Conservation (phyloP, 2,888 invertebrate species). For the Cataglyphis albicans region DNA sequence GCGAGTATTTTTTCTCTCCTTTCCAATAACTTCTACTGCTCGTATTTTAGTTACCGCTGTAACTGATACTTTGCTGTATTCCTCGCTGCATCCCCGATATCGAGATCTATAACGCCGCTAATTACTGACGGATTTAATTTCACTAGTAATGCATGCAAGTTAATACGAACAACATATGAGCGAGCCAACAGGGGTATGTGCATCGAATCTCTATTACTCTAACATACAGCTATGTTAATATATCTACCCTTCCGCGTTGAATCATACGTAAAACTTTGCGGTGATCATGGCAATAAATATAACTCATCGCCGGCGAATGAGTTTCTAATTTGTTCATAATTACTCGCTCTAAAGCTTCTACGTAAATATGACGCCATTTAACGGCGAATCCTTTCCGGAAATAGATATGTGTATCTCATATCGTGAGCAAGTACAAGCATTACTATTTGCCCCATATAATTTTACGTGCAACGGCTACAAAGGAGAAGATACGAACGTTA, state of each 20-base stretch:
- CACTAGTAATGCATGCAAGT: slow-evolving; percentile 34
- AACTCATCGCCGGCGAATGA: slow-evolving; percentile 48
- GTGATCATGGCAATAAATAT: slow-evolving; percentile 42
- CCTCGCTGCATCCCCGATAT: slow-evolving; percentile 21
- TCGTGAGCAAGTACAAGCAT: background rate
- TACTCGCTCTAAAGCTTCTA: slow-evolving; percentile 66
- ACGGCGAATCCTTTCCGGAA: slow-evolving; percentile 63
- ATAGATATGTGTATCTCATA: background rate
- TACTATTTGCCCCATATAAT: slow-evolving; percentile 7
- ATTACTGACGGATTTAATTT: slow-evolving; percentile 48
- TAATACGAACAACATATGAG: slow-evolving; percentile 11
- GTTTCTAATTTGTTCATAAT: slow-evolving; percentile 84
- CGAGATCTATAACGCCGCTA: slow-evolving; percentile 20
- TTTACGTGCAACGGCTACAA: background rate
- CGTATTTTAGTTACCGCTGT: background rate
- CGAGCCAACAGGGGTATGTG: background rate
- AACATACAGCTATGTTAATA: background rate
- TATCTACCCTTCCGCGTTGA: background rate
- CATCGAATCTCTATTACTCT: slow-evolving; percentile 22
- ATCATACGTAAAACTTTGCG: slow-evolving; percentile 25
- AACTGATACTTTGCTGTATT: slow-evolving; percentile 16
- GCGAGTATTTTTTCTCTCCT: background rate
- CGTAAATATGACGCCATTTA: slow-evolving; percentile 81
- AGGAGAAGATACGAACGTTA: slow-evolving; percentile 32
- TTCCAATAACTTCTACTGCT: background rate